A percentile compares a stretch with the other conserved stretches of the same genome.
These are phyloP conservation scores for Anthophora plumipes DNA, from an alignment of 2,888 invertebrate genomes.

Conservation along the genomic window DNA sequence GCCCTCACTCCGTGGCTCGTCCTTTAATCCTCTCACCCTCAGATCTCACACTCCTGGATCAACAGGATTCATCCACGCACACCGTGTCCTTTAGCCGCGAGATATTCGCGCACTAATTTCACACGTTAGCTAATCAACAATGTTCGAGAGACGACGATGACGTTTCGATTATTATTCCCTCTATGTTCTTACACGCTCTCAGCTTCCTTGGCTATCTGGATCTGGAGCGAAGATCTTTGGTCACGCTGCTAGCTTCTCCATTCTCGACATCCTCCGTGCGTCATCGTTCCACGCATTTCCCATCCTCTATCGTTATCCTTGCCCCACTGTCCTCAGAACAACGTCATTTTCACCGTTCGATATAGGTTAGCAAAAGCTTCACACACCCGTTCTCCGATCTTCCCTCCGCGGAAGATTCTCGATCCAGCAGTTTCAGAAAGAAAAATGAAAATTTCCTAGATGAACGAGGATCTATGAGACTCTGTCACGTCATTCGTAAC, in stretches of 20 bases:
- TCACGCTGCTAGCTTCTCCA: constrained; percentile 67
- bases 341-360: not conserved
- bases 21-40: constrained; percentile 16
- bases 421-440: no score
- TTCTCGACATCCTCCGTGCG: constrained; percentile 52
- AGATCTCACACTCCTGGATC: constrained; percentile 34
- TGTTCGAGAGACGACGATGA: constrained; percentile 1
- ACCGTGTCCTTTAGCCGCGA: constrained; percentile 12
- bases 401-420: no score
- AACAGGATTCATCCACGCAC: constrained; percentile 48
- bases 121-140: constrained; percentile 42
- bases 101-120: constrained; percentile 16
- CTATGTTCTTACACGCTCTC: not conserved
- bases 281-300: constrained; percentile 41
- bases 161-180: not conserved
- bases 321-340: not conserved
- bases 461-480: no score
- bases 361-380: no score
- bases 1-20: constrained; percentile 14
- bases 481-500: not conserved
- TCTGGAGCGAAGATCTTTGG: constrained; percentile 19
- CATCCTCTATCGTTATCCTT: constrained; percentile 19
- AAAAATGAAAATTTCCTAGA: no score
- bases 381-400: no score
- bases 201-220: constrained; percentile 5